Conservation (phyloP, 2,113 vertebrate genomes). For the Apaloderma vittatum region DNA sequence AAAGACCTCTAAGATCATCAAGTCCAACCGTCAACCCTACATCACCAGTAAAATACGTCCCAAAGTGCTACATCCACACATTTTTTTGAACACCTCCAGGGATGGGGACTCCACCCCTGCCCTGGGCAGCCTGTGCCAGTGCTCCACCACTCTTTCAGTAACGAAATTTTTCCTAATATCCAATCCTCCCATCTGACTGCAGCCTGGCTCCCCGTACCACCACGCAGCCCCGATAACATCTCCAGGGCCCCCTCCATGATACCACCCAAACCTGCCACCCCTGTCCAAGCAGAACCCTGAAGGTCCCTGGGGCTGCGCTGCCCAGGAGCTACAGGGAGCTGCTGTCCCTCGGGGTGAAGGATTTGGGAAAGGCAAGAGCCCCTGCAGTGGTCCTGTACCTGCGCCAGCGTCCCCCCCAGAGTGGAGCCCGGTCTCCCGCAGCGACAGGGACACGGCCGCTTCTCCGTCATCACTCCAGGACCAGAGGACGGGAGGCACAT, state of each 20-base stretch:
- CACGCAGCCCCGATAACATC: fast-evolving
- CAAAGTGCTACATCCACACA: too few species aligned
- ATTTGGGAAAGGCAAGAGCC: fast-evolving
- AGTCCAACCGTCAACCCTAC: too few species aligned
- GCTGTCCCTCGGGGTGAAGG: fast-evolving
- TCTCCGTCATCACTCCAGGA: neutral
- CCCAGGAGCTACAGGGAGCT: neutral
- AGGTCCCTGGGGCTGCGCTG: neutral
- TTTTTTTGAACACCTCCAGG: too few species aligned
- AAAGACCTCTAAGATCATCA: too few species aligned
- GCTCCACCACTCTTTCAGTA: too few species aligned
- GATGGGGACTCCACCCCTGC: too few species aligned
- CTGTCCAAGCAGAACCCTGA: neutral
- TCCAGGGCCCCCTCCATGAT: neutral
- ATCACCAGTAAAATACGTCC: too few species aligned
- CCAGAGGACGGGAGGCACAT: neutral
- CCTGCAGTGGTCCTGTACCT: fast-evolving
- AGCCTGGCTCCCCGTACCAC: fast-evolving
- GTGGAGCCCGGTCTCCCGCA: fast-evolving
- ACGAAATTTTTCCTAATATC: too few species aligned
- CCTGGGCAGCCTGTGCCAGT: too few species aligned
- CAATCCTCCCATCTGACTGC: neutral
- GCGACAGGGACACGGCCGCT: fast-evolving
- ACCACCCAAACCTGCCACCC: neutral
- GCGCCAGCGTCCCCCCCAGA: neutral